Evolutionary conservation across 2,888 invertebrate genomes (phyloP), one percentile per base, ranked within the genome.

Genomic region (Lissocephala sabroskyi): DNA sequence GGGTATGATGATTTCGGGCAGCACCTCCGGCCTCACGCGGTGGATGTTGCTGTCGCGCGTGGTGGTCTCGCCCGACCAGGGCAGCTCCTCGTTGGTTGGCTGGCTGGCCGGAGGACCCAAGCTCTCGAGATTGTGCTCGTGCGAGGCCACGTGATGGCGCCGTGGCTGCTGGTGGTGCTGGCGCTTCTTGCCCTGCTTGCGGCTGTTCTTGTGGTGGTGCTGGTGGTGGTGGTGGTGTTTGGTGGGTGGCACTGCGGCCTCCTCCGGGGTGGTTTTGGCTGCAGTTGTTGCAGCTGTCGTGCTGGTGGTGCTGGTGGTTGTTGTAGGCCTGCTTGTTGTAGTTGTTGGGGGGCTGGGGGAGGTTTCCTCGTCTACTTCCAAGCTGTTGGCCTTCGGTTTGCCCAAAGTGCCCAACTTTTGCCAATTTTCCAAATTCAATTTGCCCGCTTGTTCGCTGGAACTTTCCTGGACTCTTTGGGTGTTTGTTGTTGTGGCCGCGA

Each of bases 11-110:
- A 81, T 70, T 29, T 81, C 81, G n/a, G 80, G 82, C 45, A 82
- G 58, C 49, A 79, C 79, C 52, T 84, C 84, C 2, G 84, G 80
- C 43, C 80, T 80, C 1, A 84, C 82, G 30, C 84, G 81, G 48
- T 84, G 84, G 17, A 85, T 85, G 45, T 79, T 80, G 53, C 84
- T 84, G 41, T 85, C 84, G n/a, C 79, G 79, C 0, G 80, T 66
- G n/a, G 79, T 77, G 23, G 70, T 67, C 54, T 70, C 63, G 41
- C 74, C 63, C 46, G 29, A 28, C 28, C 26, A 13, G 32, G 33
- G 35, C 28, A 11, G 19, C 11, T 41, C 41, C 41, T 16, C 28
- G 3, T 16, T 9, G 5, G 30, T 14, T 60, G 30, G 29, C n/a
- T n/a, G n/a, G n/a, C n/a, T n/a, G n/a, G n/a, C n/a, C 54, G 10